These are phyloP conservation scores for Nannobrachium achirus DNA, from an alignment of 2,113 vertebrate genomes.

Conservation along the genomic window DNA sequence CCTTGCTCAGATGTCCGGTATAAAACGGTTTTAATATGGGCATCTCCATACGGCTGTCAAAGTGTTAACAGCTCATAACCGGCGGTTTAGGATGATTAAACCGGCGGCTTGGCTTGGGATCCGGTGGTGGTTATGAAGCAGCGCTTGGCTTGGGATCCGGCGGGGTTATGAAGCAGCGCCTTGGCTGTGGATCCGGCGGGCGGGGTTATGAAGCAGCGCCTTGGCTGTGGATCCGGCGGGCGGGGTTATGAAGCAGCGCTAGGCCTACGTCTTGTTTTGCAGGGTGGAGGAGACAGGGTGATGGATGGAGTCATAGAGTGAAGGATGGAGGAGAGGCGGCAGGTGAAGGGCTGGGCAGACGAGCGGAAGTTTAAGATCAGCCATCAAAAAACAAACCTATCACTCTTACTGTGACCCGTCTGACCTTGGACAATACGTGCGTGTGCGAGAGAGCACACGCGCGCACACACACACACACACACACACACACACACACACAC, in stretches of 20 bases:
- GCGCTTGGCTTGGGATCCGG: too few relatives aligned
- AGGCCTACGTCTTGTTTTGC: too few relatives aligned
- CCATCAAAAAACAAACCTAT: slow-evolving; percentile 58
- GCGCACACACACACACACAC: slow-evolving; percentile 9
- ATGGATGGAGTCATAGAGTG: slow-evolving; percentile 11
- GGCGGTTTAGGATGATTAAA: slow-evolving; percentile 27
- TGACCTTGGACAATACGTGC: slow-evolving; percentile 36
- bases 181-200: too few relatives aligned
- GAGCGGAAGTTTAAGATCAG: slow-evolving; percentile 38
- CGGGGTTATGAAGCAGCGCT: too few relatives aligned
- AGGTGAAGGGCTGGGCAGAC: slow-evolving; percentile 41
- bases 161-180: too few relatives aligned
- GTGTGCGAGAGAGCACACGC: neutral
- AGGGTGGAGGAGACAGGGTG: neutral
- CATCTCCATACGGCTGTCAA: too few relatives aligned
- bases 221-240: neutral
- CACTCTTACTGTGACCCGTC: slow-evolving; percentile 53
- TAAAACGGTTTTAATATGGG: too few relatives aligned
- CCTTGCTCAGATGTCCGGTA: too few relatives aligned
- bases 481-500: slow-evolving; percentile 30
- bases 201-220: too few relatives aligned
- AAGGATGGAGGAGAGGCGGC: slow-evolving; percentile 29
- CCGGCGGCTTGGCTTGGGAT: slow-evolving; percentile 8
- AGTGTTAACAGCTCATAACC: slow-evolving; percentile 44
- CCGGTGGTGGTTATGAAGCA: too few relatives aligned